Evolutionary conservation across 2,888 invertebrate genomes (phyloP).

Genomic region (Stenoptilia bipunctidactyla): DNA sequence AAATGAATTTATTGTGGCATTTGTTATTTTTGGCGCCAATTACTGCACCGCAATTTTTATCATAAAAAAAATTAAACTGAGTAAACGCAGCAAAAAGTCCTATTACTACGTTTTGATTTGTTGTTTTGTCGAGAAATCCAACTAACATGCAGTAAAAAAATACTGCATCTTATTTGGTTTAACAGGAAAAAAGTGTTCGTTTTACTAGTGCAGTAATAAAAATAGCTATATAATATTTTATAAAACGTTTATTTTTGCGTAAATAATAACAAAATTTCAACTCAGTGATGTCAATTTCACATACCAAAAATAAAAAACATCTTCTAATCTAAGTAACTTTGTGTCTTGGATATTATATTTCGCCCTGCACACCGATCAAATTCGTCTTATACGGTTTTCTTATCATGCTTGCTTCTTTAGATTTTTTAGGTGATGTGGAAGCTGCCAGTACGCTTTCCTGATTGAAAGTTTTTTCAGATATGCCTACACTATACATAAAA

Average conservation of each 20-base stretch:
- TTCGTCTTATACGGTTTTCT: no score
- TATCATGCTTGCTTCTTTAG: no score
- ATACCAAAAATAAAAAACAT: constrained; percentile 7
- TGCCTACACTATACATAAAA: no score
- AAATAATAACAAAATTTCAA: constrained; percentile 7
- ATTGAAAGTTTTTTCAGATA: no score
- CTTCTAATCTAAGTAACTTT: constrained; percentile 5
- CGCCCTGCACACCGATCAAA: no score
- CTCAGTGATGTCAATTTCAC: constrained; percentile 5
- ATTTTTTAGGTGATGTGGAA: no score
- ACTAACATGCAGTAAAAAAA: constrained; percentile 6
- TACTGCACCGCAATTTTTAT: no score
- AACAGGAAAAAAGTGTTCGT: constrained; percentile 6
- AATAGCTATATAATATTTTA: constrained; percentile 7
- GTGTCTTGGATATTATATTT: no score
- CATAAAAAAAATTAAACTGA: no score
- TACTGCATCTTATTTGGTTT: constrained; percentile 2
- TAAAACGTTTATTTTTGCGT: constrained; percentile 6
- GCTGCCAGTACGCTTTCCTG: no score
- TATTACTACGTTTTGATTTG: not conserved
- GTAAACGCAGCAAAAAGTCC: not conserved
- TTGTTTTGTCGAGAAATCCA: constrained; percentile 3
- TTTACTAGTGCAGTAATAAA: constrained; percentile 7
- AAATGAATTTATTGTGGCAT: no score
- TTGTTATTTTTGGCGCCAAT: no score